These are phyloP conservation scores for Leucophenga varia DNA, from an alignment of 1,140 invertebrate species.

Conservation along the genomic window DNA sequence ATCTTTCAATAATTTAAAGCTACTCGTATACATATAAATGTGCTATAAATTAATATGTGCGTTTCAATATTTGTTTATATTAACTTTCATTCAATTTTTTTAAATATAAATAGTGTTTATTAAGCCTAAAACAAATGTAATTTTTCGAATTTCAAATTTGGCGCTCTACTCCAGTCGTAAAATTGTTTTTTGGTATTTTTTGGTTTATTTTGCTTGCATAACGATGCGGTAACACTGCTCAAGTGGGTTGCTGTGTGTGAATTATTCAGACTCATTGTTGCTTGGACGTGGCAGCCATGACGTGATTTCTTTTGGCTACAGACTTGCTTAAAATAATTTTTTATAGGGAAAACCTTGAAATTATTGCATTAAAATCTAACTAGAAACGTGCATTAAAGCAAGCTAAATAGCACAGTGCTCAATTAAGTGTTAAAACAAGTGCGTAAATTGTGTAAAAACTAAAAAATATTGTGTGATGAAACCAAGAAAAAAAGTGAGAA, in stretches of 20 bases:
- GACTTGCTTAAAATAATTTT: constrained; percentile 23
- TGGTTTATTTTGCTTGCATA: constrained; percentile 14
- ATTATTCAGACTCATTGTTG: constrained; percentile 54
- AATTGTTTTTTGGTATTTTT: too few relatives aligned
- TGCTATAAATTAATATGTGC: too few relatives aligned
- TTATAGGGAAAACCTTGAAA: constrained; percentile 44
- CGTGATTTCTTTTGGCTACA: constrained; percentile 51
- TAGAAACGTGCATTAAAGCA: constrained; percentile 44
- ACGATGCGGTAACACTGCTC: constrained; percentile 16
- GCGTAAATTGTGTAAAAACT: constrained; percentile 33
- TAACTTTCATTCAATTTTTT: constrained; percentile 6
- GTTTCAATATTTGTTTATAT: too few relatives aligned
- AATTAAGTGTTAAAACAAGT: constrained; percentile 35
- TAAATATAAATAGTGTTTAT: background rate
- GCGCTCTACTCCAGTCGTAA: constrained; percentile 25
- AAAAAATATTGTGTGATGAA: constrained; percentile 48
- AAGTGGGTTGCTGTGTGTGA: constrained; percentile 27
- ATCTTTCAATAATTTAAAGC: too few relatives aligned
- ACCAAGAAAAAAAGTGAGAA: constrained; percentile 27
- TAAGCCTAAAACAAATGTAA: background rate
- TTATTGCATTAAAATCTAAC: constrained; percentile 35
- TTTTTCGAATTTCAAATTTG: constrained; percentile 4
- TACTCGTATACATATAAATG: too few relatives aligned
- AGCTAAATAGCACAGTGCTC: constrained; percentile 20
- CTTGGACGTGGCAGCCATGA: constrained; percentile 57